Conservation (phyloP, 2,113 vertebrate genomes). For the Ptilonorhynchus violaceus region DNA sequence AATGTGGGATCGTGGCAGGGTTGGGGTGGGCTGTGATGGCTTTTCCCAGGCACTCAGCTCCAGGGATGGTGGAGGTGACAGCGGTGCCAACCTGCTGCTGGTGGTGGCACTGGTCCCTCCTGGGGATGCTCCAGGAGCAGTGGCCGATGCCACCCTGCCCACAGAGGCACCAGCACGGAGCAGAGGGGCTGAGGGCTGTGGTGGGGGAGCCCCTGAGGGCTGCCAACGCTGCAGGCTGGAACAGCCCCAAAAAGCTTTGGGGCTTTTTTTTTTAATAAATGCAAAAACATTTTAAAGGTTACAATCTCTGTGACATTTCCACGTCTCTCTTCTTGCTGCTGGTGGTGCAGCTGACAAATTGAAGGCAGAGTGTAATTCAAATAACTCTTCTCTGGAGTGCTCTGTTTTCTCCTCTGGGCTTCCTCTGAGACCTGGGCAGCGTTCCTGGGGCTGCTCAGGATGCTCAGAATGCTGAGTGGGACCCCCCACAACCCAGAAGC, state of each 20-base stretch:
- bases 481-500: neutral
- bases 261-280: neutral
- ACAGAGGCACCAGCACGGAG: neutral
- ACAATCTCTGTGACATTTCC: constrained; percentile 18
- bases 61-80: neutral
- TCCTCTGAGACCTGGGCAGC: neutral
- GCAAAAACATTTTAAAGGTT: constrained; percentile 30
- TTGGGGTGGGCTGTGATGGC: neutral
- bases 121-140: neutral
- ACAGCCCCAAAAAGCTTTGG: neutral
- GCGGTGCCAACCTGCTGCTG: neutral
- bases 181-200: neutral
- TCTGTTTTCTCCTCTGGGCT: neutral
- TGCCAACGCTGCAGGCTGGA: neutral
- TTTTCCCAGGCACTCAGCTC: neutral
- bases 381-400: neutral
- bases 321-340: neutral
- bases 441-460: neutral
- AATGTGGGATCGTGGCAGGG: neutral
- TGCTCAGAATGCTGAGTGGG: neutral
- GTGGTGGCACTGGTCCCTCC: neutral
- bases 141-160: neutral
- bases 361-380: neutral
- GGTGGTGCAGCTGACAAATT: constrained; percentile 13
- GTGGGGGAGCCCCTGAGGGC: neutral